Evolutionary conservation across 1,140 invertebrate species (phyloP), one percentile per base, ranked within the genome.

Genomic region (Drosophila watanabei): DNA sequence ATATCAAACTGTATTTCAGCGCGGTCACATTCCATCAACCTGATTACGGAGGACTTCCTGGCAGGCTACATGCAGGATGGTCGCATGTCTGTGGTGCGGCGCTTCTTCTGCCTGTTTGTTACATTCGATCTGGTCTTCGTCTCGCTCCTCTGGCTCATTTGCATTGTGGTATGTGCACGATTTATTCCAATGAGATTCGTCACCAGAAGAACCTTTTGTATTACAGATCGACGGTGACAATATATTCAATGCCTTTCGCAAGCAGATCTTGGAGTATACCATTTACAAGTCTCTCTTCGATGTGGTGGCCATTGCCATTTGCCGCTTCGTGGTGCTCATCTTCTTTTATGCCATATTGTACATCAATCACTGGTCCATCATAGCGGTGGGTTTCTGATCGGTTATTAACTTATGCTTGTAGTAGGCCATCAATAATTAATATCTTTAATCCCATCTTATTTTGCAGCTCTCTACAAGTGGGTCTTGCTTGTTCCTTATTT

Each of bases 41-140:
- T 96, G 59, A 93, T 96, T 20, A 94, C 95, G 2, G 96, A 97
- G 62, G 96, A 97, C 84, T 93, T 97, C 46, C 94, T 96, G 16
- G 95, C 96, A 8, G 96, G 97, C 16, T 95, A 95, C 61, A 94
- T 95, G 72, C 94, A 95, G 10, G 95, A 96, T 87, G 96, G 96
- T 32, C 95, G 95, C 66, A 97, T 98, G 95, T 98, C 97, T 0
- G 95, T 96, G 35, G 96, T 98, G 24, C 94, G 97, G 49, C 93
- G 97, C 78, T 98, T 98, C 91, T 98, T 98, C 93, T 98, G 97
- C 91, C 94, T 98, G 14, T 97, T 98, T 91, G 96, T 97, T 35
- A 97, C 97, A 2, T 98, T 98, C 93, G 97, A 98, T 93, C 94
- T 98, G 45, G 94, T 97, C 3, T 97, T 98, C 86, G 97, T 97